Base-by-base conservation (phyloP, 2,797 vertebrate species). In the Xerus rutilus region DNA sequence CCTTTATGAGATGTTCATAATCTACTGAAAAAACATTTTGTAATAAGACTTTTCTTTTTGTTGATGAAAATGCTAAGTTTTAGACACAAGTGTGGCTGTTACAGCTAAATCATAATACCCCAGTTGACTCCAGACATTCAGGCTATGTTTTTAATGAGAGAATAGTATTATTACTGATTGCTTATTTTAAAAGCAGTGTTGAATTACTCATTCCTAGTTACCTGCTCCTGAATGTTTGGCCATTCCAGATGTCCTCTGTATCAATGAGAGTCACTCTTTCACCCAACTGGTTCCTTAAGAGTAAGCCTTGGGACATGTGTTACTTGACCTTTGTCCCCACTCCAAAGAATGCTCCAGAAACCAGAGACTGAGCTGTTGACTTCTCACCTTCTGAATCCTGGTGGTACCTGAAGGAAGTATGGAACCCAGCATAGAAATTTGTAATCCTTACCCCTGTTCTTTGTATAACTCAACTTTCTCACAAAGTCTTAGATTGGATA, bases 401-500 rank as follows among this genome's bases (percentile, higher is more conserved):
- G 3, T 23, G 18, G 23, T 64, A 47, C 25, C 59, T 49, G 18
- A 91, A 28, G 20, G 35, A 43, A 30, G 20, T n/a, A 2, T 35
- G 17, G 4, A 81, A 65, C 3, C 32, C n/a, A 14, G 20, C 5
- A 17, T 4, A 25, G 21, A 49, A 76, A 95, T 35, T 5, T 13
- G 8, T 89, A 54, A 84, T 79, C 10, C 21, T 69, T 49, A 35
- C 39, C 28, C 45, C 4, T 3, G 6, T 7, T 86, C 17, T 78
- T 73, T 54, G 2, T 74, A 35, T n/a, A 20, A 23, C 82, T 96
- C 28, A 52, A 7, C 1, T 73, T 95, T 92, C 32, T 45, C 70
- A 86, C 49, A 69, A 89, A 62, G 13, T 47, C 47, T 87, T 85
- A 47, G 25, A 67, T 95, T 81, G 77, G 77, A 64, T 39, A 78